Base-by-base conservation (phyloP, 2,113 vertebrate species). In the Cololabis saira region DNA sequence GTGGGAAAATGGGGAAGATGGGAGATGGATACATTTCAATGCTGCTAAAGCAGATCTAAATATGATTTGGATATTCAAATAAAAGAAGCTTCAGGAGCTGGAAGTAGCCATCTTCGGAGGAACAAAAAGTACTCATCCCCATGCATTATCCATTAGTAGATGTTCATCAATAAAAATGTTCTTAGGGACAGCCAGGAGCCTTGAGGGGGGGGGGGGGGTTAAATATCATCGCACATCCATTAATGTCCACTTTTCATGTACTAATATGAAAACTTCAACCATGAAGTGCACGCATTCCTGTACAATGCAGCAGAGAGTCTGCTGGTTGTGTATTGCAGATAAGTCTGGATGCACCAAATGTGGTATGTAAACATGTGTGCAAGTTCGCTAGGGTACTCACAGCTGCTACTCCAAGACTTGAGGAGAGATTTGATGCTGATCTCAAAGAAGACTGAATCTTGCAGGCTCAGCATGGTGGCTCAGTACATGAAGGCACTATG, bases 391-490 rank as follows among this genome's bases (percentile, higher is more conserved):
- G 62, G 84, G 61, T 94, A 96, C 97, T 98, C 79, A 99, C 97
- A 87, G 93, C 94, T 93, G 90, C 95, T 92, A 89, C 95, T 97
- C 97, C 97, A 98, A 55, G 96, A 96, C 90, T 97, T 98, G 78
- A 98, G 94, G 87, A 99, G 93, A 70, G 97, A 99, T 93, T 99
- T 99, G 85, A 99, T 97, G 94, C 92, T 98, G 84, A 98, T 96
- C 93, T 98, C 97, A 90, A 99, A 99, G 91, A 96, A 96, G 79
- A 97, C 93, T 1, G 96, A 96, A 85, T 99, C 97, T 93, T 98
- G 97, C 74, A 98, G 95, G 85, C 95, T 97, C 88, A 98, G 93
- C 97, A 99, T 98, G 84, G 79, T 90, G 93, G 56, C 87, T 82
- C 64, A 51, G 80, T 63, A 67, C 82, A 80, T 75, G 54, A 65